A percentile compares a stretch with the other conserved stretches of the same genome.
These are phyloP conservation scores for Torymus aiolomorphi DNA, from an alignment of 2,888 invertebrate species.

Conservation along the genomic window DNA sequence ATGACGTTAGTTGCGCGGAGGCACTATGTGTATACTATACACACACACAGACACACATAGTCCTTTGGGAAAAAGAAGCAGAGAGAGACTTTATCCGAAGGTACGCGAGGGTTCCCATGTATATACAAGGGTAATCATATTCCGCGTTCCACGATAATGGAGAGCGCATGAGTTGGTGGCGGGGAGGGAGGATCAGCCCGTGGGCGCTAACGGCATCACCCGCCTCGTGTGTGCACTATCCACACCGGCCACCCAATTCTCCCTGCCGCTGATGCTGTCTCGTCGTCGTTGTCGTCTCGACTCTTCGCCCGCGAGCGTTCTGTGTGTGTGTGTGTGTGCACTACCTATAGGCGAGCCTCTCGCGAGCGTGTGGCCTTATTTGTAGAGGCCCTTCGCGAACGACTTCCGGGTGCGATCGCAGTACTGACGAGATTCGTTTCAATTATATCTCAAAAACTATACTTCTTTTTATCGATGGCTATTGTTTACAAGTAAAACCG, in stretches of 20 bases:
- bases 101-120: slow-evolving; percentile 7
- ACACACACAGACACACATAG: no score
- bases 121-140: slow-evolving; percentile 33
- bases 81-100: background rate
- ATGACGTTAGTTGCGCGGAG: slow-evolving; percentile 19
- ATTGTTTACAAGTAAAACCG: no score
- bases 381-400: no score
- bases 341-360: no score
- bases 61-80: background rate
- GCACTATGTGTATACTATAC: no score
- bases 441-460: no score
- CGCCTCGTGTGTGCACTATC: background rate
- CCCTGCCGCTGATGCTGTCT: no score
- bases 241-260: slow-evolving; percentile 26
- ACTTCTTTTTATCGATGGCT: no score
- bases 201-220: slow-evolving; percentile 34
- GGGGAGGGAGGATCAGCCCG: slow-evolving; percentile 5
- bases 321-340: no score
- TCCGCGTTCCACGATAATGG: slow-evolving; percentile 52
- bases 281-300: background rate
- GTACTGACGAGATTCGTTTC: no score
- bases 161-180: background rate
- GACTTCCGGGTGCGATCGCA: no score
- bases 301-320: background rate
- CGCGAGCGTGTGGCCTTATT: no score